phyloP scores from a whole-genome alignment of 1,140 invertebrate genomes.

The Fopius arisanus region DNA sequence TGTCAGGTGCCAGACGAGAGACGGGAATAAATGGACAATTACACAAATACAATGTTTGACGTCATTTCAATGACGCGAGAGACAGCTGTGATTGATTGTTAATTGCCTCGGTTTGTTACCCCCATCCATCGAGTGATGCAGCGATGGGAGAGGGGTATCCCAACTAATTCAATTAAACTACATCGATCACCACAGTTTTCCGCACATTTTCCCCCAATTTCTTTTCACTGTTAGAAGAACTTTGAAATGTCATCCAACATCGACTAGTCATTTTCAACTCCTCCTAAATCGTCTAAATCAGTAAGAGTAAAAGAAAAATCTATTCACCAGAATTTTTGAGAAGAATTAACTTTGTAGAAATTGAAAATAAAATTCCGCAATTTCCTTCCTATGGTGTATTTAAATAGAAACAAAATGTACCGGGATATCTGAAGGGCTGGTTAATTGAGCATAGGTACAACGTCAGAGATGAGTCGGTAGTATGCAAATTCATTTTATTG shows the following conservation, averaged over 20 bases:
- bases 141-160: constrained; percentile 7
- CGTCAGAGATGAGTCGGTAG: too few species aligned
- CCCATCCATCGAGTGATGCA: constrained; percentile 27
- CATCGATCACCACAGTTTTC: constrained; percentile 32
- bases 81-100: constrained; percentile 66
- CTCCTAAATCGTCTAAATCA: too few species aligned
- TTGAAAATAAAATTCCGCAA: background rate
- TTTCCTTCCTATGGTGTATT: background rate
- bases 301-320: too few species aligned
- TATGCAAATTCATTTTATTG: constrained; percentile 64
- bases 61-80: constrained; percentile 66
- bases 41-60: constrained; percentile 66
- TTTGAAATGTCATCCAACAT: too few species aligned
- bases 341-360: background rate
- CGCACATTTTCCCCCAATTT: constrained; percentile 5
- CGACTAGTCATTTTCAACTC: too few species aligned
- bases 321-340: too few species aligned
- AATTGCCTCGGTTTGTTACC: constrained; percentile 66
- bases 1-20: constrained; percentile 64
- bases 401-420: background rate
- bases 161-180: constrained; percentile 37
- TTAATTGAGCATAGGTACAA: background rate
- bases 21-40: constrained; percentile 67
- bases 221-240: background rate
- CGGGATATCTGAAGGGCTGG: background rate